Percentiles rank a stretch among this genome's conserved stretches.
phyloP scores from a whole-genome alignment of 2,888 invertebrate species.

The Alloscopus bannaensis region DNA sequence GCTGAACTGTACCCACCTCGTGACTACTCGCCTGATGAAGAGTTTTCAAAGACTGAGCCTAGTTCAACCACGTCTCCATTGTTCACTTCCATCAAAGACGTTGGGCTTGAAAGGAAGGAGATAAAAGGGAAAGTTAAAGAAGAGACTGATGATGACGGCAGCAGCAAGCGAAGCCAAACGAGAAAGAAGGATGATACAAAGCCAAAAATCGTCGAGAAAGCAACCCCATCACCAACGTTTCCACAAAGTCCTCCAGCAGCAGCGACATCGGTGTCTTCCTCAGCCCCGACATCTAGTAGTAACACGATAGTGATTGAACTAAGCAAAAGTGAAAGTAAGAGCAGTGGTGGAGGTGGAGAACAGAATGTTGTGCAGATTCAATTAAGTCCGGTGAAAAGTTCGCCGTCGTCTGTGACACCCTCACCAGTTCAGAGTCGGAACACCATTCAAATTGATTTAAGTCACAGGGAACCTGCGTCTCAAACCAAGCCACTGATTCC shows the following conservation, averaged over 20 bases:
- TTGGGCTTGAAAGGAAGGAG: conserved; percentile 8
- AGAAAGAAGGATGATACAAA: conserved; percentile 30
- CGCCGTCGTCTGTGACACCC: neutral
- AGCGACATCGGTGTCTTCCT: conserved; percentile 5
- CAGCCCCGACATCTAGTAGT: conserved; percentile 26
- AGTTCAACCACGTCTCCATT: neutral
- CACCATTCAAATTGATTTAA: conserved; percentile 63
- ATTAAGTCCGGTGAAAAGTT: conserved; percentile 50
- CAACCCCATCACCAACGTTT: conserved; percentile 3
- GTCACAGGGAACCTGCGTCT: conserved; percentile 38
- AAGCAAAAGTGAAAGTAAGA: conserved; percentile 46
- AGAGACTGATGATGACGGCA: conserved; percentile 11
- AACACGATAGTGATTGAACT: conserved; percentile 60
- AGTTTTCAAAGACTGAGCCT: conserved; percentile 49
- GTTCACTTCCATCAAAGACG: neutral
- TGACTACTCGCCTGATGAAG: conserved; percentile 49
- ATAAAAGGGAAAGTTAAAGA: conserved; percentile 16
- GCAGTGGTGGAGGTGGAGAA: conserved; percentile 6
- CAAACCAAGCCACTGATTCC: conserved; percentile 50
- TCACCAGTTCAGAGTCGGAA: conserved; percentile 48
- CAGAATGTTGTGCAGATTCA: conserved; percentile 45
- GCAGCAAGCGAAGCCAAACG: no score
- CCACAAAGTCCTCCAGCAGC: conserved; percentile 1
- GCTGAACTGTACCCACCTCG: conserved; percentile 52
- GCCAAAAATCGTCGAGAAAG: conserved; percentile 39